phyloP scores from a whole-genome alignment of 2,888 invertebrate species.

The Amorpha juglandis region DNA sequence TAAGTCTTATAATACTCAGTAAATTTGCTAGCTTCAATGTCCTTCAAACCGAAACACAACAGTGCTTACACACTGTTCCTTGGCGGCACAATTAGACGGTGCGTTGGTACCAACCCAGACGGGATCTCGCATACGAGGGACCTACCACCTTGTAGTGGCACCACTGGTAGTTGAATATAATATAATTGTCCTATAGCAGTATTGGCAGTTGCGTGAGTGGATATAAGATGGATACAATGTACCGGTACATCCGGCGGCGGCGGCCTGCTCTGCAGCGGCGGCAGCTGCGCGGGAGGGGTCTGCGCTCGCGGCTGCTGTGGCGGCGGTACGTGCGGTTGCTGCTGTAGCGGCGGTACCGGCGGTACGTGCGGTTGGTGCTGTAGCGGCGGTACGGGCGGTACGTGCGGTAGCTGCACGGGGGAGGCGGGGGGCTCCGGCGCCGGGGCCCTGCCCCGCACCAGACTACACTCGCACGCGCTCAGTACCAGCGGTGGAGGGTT shows the following conservation, averaged over 20 bases:
- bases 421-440: constrained; percentile 47
- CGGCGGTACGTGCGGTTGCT: constrained; percentile 38
- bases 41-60: too few species aligned
- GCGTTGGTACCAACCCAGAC: too few species aligned
- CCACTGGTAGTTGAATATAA: too few species aligned
- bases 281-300: constrained; percentile 38
- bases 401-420: constrained; percentile 45
- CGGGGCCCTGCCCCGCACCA: constrained; percentile 64
- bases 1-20: too few species aligned
- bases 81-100: too few species aligned
- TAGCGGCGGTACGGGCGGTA: constrained; percentile 33
- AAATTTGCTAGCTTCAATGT: too few species aligned
- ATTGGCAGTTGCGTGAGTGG: not conserved
- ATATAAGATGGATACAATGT: not conserved
- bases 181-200: too few species aligned
- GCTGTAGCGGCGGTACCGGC: constrained; percentile 36
- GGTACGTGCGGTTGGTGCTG: constrained; percentile 45
- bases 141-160: too few species aligned
- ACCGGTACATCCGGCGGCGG: constrained; percentile 39
- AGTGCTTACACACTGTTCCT: too few species aligned
- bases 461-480: constrained; percentile 69
- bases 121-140: too few species aligned
- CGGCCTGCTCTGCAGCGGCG: constrained; percentile 44
- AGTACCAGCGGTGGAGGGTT: constrained; percentile 60
- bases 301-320: constrained; percentile 31